phyloP scores from a whole-genome alignment of 2,113 vertebrate genomes.

The Phylloscopus trochiloides region DNA sequence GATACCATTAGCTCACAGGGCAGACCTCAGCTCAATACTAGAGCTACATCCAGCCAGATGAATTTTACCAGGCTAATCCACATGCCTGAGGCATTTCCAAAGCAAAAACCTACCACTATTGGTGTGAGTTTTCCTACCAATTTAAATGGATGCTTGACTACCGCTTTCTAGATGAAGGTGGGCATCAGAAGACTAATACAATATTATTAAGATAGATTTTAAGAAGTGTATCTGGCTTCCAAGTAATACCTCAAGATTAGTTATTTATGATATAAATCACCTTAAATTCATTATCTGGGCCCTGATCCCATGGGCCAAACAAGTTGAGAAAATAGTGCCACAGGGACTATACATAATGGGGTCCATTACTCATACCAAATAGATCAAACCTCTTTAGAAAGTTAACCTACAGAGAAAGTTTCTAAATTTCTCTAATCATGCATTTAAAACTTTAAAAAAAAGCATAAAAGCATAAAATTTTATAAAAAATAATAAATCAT shows the following conservation, averaged over 20 bases:
- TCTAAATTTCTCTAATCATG: background rate
- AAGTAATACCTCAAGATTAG: background rate
- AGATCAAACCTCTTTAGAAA: background rate
- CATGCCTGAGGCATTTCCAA: background rate
- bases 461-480: background rate
- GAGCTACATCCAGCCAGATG: accelerated
- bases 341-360: background rate
- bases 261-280: background rate
- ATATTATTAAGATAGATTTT: background rate
- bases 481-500: background rate
- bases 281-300: background rate
- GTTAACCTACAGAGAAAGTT: background rate
- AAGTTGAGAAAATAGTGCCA: background rate
- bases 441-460: background rate
- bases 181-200: background rate
- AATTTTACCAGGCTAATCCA: background rate
- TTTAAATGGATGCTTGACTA: background rate
- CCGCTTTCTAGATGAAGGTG: background rate
- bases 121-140: background rate
- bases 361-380: background rate
- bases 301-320: background rate
- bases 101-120: background rate
- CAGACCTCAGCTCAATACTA: background rate
- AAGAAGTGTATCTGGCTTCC: background rate
- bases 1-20: background rate